Base-by-base conservation (phyloP, 2,888 invertebrate species). In the Endotricha flammealis region DNA sequence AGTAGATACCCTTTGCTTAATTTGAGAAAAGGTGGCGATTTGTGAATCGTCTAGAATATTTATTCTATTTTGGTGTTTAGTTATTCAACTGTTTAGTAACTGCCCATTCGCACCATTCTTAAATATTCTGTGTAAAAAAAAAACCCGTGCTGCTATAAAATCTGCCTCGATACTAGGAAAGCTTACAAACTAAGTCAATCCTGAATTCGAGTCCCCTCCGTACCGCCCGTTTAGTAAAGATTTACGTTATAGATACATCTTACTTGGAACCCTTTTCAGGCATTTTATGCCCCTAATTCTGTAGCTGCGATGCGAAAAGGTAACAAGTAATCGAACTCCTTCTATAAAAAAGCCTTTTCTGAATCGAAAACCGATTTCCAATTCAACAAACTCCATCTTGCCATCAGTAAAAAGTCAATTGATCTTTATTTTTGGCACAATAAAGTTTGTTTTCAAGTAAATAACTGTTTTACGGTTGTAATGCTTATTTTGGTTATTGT, bases 241-340 rank as follows among this genome's bases (percentile, higher is more conserved):
- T 64, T 62, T 62, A 64, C 57, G 50, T 48, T 46, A 46, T 33
- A 50, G 57, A 57, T 57, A 50, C 41, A 42, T 41, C 39, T 46
- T 22, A 28, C 29, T 43, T 35, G 17, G 55, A 65, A 72, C 75
- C 75, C 73, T 73, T 73, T 69, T 66, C 57, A 60, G 57, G 38
- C 60, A 55, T 57, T 66, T 65, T 64, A 65, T 63, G 50, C 48
- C 58, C 64, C 64, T 67, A 68, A 70, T 71, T 70, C 64, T 53
- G 50, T 54, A 44, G 39, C 42, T 44, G 43, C 48, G 47, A 46
- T 41, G 41, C 50, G 53, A 54, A 59, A 62, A 57, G 46, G 64
- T 55, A 58, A 56, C 58, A 58, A 57, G 52, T 58, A 12, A 7
- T n/a, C 22, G 8, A 5, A 29, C 7, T 5, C 9, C 51, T 50